A percentile compares a stretch with the other conserved stretches of the same genome.
Evolutionary conservation across 2,888 invertebrate genomes (phyloP).

Genomic region (Heterodera filipjevi): DNA sequence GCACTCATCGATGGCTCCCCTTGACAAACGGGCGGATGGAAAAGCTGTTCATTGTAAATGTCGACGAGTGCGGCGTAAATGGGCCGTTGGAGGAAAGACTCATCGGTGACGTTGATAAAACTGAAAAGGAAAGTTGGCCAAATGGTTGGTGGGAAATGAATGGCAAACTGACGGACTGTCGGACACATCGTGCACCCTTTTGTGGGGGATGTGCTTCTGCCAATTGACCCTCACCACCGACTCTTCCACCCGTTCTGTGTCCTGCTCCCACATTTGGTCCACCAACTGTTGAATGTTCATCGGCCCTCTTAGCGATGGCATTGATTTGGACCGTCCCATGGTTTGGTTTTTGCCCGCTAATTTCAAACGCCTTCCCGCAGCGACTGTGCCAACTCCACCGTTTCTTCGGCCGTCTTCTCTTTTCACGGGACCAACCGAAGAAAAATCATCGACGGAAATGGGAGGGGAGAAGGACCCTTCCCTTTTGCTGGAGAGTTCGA

Average conservation of each 20-base stretch:
- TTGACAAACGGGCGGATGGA: slow-evolving; percentile 56
- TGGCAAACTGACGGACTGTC: not conserved
- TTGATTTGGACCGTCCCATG: not conserved
- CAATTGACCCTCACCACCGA: slow-evolving; percentile 12
- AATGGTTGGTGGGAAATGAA: slow-evolving; percentile 7
- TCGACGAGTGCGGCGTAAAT: slow-evolving; percentile 54
- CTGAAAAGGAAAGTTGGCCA: slow-evolving; percentile 38
- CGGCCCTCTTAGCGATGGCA: slow-evolving; percentile 11
- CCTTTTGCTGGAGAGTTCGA: not conserved
- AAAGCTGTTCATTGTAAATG: slow-evolving; percentile 54
- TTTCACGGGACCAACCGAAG: not conserved
- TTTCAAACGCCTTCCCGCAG: not conserved
- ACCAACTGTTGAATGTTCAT: slow-evolving; percentile 48
- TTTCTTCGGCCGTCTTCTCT: not conserved
- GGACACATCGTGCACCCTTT: not conserved
- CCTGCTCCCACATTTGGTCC: slow-evolving; percentile 53
- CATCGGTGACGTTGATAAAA: slow-evolving; percentile 54
- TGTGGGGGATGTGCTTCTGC: slow-evolving; percentile 4
- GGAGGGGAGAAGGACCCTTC: not conserved
- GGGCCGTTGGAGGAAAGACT: slow-evolving; percentile 53
- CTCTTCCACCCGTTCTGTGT: slow-evolving; percentile 37
- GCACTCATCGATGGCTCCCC: slow-evolving; percentile 54
- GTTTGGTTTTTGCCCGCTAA: slow-evolving; percentile 19
- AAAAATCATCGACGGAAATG: too few species aligned
- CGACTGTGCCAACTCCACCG: not conserved